Base-by-base conservation (phyloP, 2,797 vertebrate species). In the Hemibagrus guttatus region DNA sequence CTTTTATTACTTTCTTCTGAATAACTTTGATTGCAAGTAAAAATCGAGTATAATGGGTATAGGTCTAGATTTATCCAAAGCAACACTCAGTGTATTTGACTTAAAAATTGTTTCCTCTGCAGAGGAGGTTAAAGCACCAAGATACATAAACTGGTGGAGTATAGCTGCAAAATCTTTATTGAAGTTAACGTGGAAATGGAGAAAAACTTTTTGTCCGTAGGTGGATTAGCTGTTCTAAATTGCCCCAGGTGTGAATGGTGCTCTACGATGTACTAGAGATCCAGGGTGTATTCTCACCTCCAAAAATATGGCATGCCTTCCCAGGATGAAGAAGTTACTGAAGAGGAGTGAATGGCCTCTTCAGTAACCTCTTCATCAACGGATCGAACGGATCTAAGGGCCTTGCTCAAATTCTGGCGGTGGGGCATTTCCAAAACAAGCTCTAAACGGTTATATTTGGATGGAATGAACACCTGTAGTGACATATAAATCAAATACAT, bases 1-100 rank as follows among this genome's bases (percentile, higher is more conserved):
- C 84, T 75, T 69, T 83, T 75, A 82, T 61, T 80, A 31, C 56
- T 42, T 80, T 80, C 35, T 42, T 21, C 56, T 80, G 54, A 78
- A 61, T 80, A 26, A 26, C 56, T 80, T 61, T 80, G 78, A 42
- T 61, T 61, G 31, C 56, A n/a, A 80, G 56, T 31, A 42, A 21
- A 42, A 61, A 80, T 14, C 13, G 35, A 39, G 19, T 6, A 26
- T 39, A 79, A 16, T 14, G 19, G 31, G 31, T 28, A 79, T 49
- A 14, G 11, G 11, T 78, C 17, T 58, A 23, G 2, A 35, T 79
- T 58, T 79, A 28, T 79, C 28, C 8, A 76, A 54, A 28, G 6
- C n/a, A 56, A 78, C 28, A 79, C 54, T 35, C 54, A 3, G 9
- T 31, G 74, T 35, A n/a, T 19, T 19, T 54, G 19, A 31, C 13